Evolutionary conservation across 2,797 vertebrate species (phyloP), one percentile per base, ranked within the genome.

Genomic region (Sebastes reedi): DNA sequence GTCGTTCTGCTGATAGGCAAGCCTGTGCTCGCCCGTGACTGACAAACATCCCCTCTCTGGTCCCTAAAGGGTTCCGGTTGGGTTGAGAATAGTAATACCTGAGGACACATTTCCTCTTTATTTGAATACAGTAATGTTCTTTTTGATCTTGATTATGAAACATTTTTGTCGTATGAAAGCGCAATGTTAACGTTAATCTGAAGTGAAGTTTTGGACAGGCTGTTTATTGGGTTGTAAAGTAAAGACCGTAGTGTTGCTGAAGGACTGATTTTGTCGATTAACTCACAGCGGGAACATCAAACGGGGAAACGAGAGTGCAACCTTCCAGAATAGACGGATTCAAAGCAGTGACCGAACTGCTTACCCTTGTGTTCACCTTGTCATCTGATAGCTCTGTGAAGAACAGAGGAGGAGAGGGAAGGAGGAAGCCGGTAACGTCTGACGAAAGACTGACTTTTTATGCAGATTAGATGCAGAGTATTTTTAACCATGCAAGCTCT

Each of bases 301-400:
- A 86, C 54, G 7, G 3, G 55, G 68, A 76, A 72, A 81, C 78
- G 24, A 67, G 65, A 77, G 69, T 42, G 69, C 68, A 88, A 86
- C 86, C 83, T 75, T 87, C 67, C 42, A 54, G 71, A 85, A 75
- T 66, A 79, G 80, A 84, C 77, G 29, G 76, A 91, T 87, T 90
- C 79, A 90, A 93, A 91, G 83, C 85, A 70, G 81, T 77, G 90
- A 88, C 85, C 88, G 50, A 79, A 80, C 86, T 89, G 85, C 91
- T 91, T 92, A 91, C 88, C 92, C 92, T 94, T 93, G 91, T 84
- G 82, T 82, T 94, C 92, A 94, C 92, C 93, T 93, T 93, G 86
- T 84, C 88, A 87, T 91, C 71, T 70, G 85, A 94, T 85, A 75
- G 85, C 86, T 83, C 69, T 70, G 81, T 32, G 80, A 77, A 58